Evolutionary conservation across 2,888 invertebrate genomes (phyloP), one percentile per base, ranked within the genome.

Genomic region (Sphaeridia pumilis): DNA sequence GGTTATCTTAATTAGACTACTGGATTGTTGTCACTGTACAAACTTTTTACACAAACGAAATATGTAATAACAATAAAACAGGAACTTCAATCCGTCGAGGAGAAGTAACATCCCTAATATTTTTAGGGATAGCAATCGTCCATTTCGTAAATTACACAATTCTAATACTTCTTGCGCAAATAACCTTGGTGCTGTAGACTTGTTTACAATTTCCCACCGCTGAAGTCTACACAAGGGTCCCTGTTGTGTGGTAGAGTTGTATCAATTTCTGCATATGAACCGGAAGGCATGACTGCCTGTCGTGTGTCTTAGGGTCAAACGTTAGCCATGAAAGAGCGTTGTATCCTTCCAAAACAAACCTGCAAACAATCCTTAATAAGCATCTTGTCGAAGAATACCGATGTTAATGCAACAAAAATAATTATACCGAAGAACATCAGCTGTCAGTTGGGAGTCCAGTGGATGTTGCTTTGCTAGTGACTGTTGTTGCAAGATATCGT

Each of bases 291-390:
- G 95, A 95, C 63, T 87, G 79, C 49, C 98, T 84, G 74, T 98
- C 97, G 72, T 88, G 89, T 36, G 89, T 92, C 69, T 82, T 82
- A 49, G 88, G 84, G 74, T 98, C 95, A 69, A 97, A 78, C 54
- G 92, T 87, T 68, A 99, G 79, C 98, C 98, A 99, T 7, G 98
- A 98, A 56, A 99, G 76, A 43, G 94, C 88, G 74, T 99, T 98
- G 79, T 97, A 98, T 56, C 93, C 93, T 74, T 99, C 97, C 69
- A 99, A 76, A 58, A 98, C 97, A 72, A 92, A 94, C 72, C 97
- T 94, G 24, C 44, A 43, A 24, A 7, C 20, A 12, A 31, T 31
- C 31, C 7, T 31, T 31, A 7, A 31, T 31, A 14, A 14, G 14
- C 31, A 14, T 31, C 31, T 31, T 10, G 31, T 31, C 31, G 7